These are phyloP conservation scores for Larimichthys crocea DNA, from an alignment of 2,113 vertebrate species.

Conservation along the genomic window DNA sequence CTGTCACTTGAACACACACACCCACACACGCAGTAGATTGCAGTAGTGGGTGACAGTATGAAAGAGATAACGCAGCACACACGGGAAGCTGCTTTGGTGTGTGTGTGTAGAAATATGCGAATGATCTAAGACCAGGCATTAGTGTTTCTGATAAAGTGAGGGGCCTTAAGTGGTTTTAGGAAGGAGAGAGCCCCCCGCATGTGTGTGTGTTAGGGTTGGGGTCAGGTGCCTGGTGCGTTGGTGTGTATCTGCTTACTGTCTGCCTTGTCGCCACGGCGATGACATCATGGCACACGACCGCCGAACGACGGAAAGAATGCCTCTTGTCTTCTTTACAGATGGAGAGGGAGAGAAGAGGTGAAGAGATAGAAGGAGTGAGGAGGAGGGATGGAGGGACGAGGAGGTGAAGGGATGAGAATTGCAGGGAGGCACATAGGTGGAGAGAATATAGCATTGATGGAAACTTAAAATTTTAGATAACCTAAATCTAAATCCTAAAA, in stretches of 20 bases:
- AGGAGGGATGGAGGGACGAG: background rate
- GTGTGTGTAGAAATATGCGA: slow-evolving; percentile 50
- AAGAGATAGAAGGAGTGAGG: slow-evolving; percentile 43
- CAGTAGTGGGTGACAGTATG: slow-evolving; percentile 37
- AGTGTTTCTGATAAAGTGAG: slow-evolving; percentile 74
- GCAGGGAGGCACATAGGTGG: slow-evolving; percentile 20
- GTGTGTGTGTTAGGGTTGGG: slow-evolving; percentile 50
- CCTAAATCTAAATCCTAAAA: slow-evolving; percentile 1
- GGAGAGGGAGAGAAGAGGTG: slow-evolving; percentile 28
- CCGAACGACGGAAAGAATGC: slow-evolving; percentile 71
- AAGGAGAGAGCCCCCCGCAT: slow-evolving; percentile 52
- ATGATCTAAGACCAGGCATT: slow-evolving; percentile 72
- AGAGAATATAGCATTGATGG: slow-evolving; percentile 13
- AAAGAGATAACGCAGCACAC: slow-evolving; percentile 65
- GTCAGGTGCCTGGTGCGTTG: slow-evolving; percentile 75
- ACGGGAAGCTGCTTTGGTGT: slow-evolving; percentile 35
- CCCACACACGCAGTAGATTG: slow-evolving; percentile 38
- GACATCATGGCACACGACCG: slow-evolving; percentile 78
- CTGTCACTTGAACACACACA: slow-evolving; percentile 25
- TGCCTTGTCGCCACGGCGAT: slow-evolving; percentile 67
- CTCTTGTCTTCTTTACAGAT: slow-evolving; percentile 45
- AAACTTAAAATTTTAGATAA: slow-evolving; percentile 48
- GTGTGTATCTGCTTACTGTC: slow-evolving; percentile 76
- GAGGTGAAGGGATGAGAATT: slow-evolving; percentile 33
- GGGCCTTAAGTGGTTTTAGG: slow-evolving; percentile 75